Evolutionary conservation across 2,797 vertebrate genomes (phyloP).

Genomic region (Gastrophryne carolinensis): DNA sequence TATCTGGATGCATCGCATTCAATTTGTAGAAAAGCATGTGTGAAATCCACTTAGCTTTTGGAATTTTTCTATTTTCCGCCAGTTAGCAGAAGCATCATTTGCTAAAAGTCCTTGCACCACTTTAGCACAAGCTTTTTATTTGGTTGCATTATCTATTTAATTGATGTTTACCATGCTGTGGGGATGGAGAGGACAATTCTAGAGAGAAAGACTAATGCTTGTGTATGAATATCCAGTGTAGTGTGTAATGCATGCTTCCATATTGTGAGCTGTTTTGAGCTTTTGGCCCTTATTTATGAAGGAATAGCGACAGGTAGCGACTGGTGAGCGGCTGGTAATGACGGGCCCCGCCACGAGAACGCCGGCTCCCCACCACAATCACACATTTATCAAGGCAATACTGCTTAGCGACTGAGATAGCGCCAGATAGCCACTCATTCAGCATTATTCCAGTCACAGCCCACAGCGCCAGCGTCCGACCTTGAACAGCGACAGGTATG

Average conservation of each 20-base stretch:
- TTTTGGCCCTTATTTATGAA: too few species aligned
- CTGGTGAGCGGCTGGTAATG: too few species aligned
- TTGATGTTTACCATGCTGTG: not conserved
- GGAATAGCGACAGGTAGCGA: too few species aligned
- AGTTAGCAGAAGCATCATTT: not conserved
- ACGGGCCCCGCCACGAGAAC: too few species aligned
- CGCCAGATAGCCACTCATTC: too few species aligned
- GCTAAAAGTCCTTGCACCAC: not conserved
- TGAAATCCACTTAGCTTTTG: conserved; percentile 47
- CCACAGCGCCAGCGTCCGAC: too few species aligned
- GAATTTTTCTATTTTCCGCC: not conserved
- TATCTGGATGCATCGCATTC: conserved; percentile 34
- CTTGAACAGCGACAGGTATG: too few species aligned
- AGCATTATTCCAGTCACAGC: too few species aligned
- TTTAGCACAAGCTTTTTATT: not conserved
- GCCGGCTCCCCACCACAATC: too few species aligned
- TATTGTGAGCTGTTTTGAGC: not conserved
- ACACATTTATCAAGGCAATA: too few species aligned
- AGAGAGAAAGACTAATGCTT: not conserved
- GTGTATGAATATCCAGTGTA: not conserved
- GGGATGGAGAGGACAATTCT: not conserved
- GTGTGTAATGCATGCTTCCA: not conserved
- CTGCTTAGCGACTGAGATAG: too few species aligned
- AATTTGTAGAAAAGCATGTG: conserved; percentile 27
- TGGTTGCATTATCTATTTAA: not conserved